phyloP scores from a whole-genome alignment of 2,888 invertebrate genomes.

The Sminthurinus aureus region DNA sequence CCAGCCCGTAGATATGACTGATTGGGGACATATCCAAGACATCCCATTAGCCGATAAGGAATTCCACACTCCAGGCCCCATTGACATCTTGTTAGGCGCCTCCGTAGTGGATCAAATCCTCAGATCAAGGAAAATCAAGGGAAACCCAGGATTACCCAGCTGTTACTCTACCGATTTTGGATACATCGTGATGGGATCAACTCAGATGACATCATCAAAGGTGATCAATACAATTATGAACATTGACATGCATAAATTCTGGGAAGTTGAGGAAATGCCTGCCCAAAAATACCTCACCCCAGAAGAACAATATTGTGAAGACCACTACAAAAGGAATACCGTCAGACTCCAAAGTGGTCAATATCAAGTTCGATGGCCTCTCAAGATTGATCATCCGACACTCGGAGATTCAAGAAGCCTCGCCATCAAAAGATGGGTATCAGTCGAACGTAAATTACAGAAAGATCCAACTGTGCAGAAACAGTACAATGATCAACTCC shows the following conservation, averaged over 20 bases:
- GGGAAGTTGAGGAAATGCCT: slow-evolving; percentile 7
- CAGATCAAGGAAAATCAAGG: too few relatives aligned
- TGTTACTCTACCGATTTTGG: too few relatives aligned
- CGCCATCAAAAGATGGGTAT: background rate
- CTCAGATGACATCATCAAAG: background rate
- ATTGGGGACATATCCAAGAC: slow-evolving; percentile 32
- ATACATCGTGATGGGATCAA: too few relatives aligned
- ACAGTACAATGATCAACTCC: slow-evolving; percentile 51
- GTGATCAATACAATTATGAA: background rate
- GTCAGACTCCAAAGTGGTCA: slow-evolving; percentile 24
- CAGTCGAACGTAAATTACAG: background rate
- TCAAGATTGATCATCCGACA: background rate
- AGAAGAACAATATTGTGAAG: slow-evolving; percentile 40
- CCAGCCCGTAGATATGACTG: background rate
- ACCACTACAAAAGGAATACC: slow-evolving; percentile 30
- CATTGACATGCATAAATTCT: background rate
- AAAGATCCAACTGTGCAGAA: background rate
- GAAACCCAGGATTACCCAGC: too few relatives aligned
- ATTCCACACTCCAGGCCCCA: slow-evolving; percentile 8
- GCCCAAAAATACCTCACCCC: background rate
- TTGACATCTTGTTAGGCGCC: too few relatives aligned
- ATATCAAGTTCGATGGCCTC: slow-evolving; percentile 39
- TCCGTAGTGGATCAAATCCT: too few relatives aligned
- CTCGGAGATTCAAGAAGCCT: background rate
- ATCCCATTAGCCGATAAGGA: slow-evolving; percentile 42